phyloP scores from a whole-genome alignment of 2,888 invertebrate genomes.

The Boloria euphrosyne region DNA sequence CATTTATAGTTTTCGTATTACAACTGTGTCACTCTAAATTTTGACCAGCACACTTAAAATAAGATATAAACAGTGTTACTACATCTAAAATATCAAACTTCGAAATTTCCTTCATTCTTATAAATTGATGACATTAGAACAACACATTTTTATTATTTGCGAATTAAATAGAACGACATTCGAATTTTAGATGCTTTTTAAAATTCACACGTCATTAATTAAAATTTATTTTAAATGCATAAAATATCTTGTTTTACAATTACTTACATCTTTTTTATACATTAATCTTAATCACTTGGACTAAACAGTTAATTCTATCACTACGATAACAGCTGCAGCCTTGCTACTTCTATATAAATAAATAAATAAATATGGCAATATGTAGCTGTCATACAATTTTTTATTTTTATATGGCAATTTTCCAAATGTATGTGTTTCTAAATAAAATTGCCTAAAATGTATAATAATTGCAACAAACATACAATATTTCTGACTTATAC shows the following conservation, averaged over 20 bases:
- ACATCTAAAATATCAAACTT: neutral
- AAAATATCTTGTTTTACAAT: neutral
- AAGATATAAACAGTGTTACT: no score
- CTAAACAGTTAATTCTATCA: slow-evolving; percentile 18
- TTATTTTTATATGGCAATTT: slow-evolving; percentile 4
- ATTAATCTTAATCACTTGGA: slow-evolving; percentile 4
- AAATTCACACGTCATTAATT: neutral
- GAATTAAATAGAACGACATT: neutral
- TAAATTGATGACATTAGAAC: slow-evolving; percentile 5
- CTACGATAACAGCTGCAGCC: slow-evolving; percentile 24
- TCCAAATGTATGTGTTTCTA: neutral
- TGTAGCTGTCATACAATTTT: slow-evolving; percentile 25
- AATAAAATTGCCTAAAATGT: neutral
- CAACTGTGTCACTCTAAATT: neutral
- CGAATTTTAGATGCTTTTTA: no score
- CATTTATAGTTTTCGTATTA: no score
- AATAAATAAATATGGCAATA: slow-evolving; percentile 38
- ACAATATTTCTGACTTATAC: slow-evolving; percentile 23
- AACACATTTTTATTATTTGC: neutral
- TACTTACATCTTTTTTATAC: neutral
- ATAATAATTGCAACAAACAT: slow-evolving; percentile 18
- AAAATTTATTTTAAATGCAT: neutral
- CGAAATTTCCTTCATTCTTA: slow-evolving; percentile 5
- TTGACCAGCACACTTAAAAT: no score
- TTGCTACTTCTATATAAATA: slow-evolving; percentile 21